These are phyloP conservation scores for Tenthredo mesomela DNA, from an alignment of 2,888 invertebrate genomes.

Conservation along the genomic window DNA sequence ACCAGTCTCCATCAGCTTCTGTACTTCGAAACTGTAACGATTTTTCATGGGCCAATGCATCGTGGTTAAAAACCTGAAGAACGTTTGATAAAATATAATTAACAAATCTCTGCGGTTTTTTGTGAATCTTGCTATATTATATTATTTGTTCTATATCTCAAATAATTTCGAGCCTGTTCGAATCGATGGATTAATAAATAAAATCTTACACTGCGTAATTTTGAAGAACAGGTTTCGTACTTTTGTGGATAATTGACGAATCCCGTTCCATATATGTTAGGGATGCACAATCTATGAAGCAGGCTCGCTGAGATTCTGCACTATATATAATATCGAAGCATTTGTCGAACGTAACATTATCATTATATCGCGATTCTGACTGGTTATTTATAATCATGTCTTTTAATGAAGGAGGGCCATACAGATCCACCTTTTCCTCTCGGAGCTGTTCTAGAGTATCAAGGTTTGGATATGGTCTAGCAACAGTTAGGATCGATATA, in stretches of 20 bases:
- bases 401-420: not conserved
- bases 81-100: too few species aligned
- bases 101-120: too few species aligned
- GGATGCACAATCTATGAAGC: not conserved
- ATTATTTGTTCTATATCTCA: too few species aligned
- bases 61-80: too few species aligned
- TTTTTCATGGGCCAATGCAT: slow-evolving; percentile 37
- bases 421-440: slow-evolving; percentile 5
- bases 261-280: not conserved
- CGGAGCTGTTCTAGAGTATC: not conserved
- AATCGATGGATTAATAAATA: too few species aligned
- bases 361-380: not conserved
- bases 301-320: not conserved
- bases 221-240: not conserved
- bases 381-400: not conserved
- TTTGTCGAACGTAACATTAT: not conserved
- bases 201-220: not conserved
- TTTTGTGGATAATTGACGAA: not conserved
- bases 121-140: too few species aligned
- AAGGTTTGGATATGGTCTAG: not conserved
- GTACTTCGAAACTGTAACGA: slow-evolving; percentile 1
- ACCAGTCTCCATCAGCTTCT: slow-evolving; percentile 10
- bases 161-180: too few species aligned
- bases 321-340: not conserved
- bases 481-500: not conserved